Percentiles rank a stretch among this genome's conserved stretches.
These are phyloP conservation scores for Cephus pulcher DNA, from an alignment of 2,888 invertebrate genomes.

Conservation along the genomic window DNA sequence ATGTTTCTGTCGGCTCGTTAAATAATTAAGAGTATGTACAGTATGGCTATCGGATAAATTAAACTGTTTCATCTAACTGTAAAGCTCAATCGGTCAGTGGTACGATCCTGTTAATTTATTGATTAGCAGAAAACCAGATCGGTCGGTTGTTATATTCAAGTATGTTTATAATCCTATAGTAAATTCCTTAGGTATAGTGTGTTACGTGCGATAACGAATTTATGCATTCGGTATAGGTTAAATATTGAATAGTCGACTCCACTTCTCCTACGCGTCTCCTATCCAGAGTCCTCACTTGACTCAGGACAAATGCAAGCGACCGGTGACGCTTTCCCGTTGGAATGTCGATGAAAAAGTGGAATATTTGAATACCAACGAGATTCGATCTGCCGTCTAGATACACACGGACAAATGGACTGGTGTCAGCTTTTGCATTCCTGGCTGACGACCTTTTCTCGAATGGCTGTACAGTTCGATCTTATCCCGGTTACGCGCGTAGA, in stretches of 20 bases:
- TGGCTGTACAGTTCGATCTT: background rate
- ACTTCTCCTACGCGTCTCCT: background rate
- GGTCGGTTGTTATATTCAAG: background rate
- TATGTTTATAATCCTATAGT: background rate
- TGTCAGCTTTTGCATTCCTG: background rate
- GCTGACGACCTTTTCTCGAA: background rate
- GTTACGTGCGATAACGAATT: background rate
- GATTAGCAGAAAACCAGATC: background rate
- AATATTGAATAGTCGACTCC: background rate
- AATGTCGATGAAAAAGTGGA: background rate
- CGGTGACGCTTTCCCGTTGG: background rate
- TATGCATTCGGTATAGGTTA: background rate
- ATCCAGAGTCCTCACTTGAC: background rate
- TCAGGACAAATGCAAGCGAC: background rate
- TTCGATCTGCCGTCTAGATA: background rate
- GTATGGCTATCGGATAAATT: background rate
- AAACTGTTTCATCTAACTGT: background rate
- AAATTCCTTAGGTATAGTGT: background rate
- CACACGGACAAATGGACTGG: background rate
- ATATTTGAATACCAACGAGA: background rate
- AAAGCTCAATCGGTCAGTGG: background rate
- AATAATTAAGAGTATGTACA: background rate
- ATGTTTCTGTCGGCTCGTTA: background rate
- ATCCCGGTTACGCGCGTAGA: background rate
- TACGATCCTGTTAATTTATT: background rate